A percentile compares a stretch with the other conserved stretches of the same genome.
Evolutionary conservation across 37 sponge, comb jelly and placozoan species (phyloP).

Genomic region (Hexactinellida sp.): DNA sequence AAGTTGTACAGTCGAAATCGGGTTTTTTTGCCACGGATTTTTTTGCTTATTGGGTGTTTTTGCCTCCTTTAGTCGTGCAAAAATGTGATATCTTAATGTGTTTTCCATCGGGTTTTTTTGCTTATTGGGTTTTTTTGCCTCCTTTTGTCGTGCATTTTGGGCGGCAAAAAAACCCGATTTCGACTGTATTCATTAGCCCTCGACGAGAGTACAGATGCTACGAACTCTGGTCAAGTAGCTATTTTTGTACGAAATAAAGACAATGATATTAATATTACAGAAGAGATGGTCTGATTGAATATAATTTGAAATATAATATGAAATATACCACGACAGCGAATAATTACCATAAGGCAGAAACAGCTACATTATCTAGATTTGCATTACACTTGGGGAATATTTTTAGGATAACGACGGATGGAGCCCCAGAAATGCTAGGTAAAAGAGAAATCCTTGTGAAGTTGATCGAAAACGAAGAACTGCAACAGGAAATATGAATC

Average conservation of each 20-base stretch:
- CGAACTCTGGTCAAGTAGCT: background rate
- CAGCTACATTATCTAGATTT: background rate
- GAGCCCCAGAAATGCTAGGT: background rate
- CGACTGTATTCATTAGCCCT: background rate
- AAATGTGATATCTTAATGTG: no score
- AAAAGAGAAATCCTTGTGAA: background rate
- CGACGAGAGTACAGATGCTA: background rate
- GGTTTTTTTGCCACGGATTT: no score
- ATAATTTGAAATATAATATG: no score
- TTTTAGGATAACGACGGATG: background rate
- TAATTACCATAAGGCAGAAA: background rate
- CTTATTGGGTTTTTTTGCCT: no score
- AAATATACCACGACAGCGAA: background rate
- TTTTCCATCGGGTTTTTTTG: no score
- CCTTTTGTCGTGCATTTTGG: no score
- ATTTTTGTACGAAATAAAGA: background rate
- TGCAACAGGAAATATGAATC: background rate
- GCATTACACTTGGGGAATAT: background rate
- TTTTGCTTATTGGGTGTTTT: no score
- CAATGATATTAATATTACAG: background rate
- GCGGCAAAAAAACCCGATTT: no score
- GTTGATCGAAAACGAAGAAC: background rate
- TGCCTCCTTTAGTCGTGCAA: no score
- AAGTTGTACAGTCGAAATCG: no score
- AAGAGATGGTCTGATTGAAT: background rate